phyloP scores from a whole-genome alignment of 2,888 invertebrate genomes.

The Epirrhoe alternata region DNA sequence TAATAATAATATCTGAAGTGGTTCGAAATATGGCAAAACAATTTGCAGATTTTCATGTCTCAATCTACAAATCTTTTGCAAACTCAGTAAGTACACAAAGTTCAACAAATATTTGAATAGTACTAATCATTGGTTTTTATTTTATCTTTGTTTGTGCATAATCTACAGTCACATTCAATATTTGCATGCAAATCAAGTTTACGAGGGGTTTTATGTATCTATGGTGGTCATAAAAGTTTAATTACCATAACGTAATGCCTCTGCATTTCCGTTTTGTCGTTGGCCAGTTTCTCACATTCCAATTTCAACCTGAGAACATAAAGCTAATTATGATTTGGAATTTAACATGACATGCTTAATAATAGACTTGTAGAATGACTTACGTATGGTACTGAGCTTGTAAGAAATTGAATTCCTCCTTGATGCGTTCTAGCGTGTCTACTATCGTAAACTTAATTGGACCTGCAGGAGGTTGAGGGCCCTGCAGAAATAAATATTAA shows the following conservation, averaged over 20 bases:
- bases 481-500: constrained; percentile 78
- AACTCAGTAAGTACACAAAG: constrained; percentile 39
- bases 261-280: constrained; percentile 99
- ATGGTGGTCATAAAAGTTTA: constrained; percentile 44
- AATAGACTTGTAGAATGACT: constrained; percentile 69
- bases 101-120: constrained; percentile 50
- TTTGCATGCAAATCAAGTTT: constrained; percentile 52
- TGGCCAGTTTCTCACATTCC: constrained; percentile 98
- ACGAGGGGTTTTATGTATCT: constrained; percentile 44
- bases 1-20: no score
- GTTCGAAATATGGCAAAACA: constrained; percentile 9
- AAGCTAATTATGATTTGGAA: constrained; percentile 30
- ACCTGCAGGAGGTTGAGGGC: constrained; percentile 94
- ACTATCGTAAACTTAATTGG: constrained; percentile 96
- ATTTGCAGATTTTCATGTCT: constrained; percentile 33
- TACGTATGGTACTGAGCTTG: constrained; percentile 98
- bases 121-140: constrained; percentile 48
- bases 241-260: constrained; percentile 99
- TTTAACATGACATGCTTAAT: constrained; percentile 9
- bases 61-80: constrained; percentile 36
- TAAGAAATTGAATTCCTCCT: constrained; percentile 97
- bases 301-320: constrained; percentile 92
- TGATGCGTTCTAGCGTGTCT: constrained; percentile 97
- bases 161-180: constrained; percentile 45
- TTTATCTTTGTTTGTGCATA: constrained; percentile 48